Conservation (phyloP, 1,140 invertebrate genomes). For the Sarcophaga bullata region DNA sequence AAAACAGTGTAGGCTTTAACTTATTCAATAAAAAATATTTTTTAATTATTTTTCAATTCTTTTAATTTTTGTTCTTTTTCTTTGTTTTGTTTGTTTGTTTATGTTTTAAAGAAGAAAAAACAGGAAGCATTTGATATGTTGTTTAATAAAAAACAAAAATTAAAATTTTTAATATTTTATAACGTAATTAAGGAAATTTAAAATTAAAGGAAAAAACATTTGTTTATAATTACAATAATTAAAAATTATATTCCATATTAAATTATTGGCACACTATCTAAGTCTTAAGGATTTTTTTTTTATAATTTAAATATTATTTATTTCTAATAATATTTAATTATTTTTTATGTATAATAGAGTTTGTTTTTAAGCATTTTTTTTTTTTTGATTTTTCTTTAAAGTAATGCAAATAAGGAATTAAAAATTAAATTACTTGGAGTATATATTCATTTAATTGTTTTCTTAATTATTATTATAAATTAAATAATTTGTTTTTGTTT, state of each 20-base stretch:
- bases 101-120: neutral
- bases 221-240: slow-evolving; percentile 20
- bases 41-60: neutral
- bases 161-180: neutral
- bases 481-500: slow-evolving; percentile 1
- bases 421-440: slow-evolving; percentile 19
- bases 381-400: slow-evolving; percentile 16
- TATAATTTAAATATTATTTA: slow-evolving; percentile 35
- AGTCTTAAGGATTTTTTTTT: slow-evolving; percentile 55
- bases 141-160: slow-evolving; percentile 50
- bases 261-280: slow-evolving; percentile 60
- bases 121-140: slow-evolving; percentile 65
- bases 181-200: no score
- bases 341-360: neutral
- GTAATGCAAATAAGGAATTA: slow-evolving; percentile 30
- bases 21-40: slow-evolving; percentile 32
- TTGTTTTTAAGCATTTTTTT: slow-evolving; percentile 15
- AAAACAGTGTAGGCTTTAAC: neutral
- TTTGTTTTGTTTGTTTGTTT: slow-evolving; percentile 13
- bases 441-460: slow-evolving; percentile 14
- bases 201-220: slow-evolving; percentile 33
- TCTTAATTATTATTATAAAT: slow-evolving; percentile 9
- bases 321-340: slow-evolving; percentile 29
- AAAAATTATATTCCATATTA: slow-evolving; percentile 39
- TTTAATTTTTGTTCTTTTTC: slow-evolving; percentile 5